Evolutionary conservation across 2,888 invertebrate species (phyloP).

Genomic region (Biston stratarius): DNA sequence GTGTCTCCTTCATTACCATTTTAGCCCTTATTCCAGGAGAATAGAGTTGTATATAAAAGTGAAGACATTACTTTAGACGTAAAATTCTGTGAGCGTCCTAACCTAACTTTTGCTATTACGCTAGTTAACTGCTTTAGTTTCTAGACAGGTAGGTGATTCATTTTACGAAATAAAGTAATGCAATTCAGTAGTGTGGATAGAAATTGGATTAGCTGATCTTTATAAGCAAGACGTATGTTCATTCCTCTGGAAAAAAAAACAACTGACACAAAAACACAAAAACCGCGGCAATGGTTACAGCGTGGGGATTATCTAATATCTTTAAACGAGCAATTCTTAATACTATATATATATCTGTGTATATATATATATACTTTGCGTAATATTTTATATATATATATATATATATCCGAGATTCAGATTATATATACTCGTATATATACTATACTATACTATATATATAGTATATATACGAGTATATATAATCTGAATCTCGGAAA

Average conservation of each 20-base stretch:
- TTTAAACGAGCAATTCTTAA: too few species aligned
- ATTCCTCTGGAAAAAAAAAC: too few species aligned
- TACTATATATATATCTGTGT: too few species aligned
- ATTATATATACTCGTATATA: too few species aligned
- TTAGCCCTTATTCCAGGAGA: constrained; percentile 20
- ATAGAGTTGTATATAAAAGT: constrained; percentile 29
- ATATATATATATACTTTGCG: too few species aligned
- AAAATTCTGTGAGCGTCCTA: constrained; percentile 29
- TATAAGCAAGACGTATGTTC: background rate
- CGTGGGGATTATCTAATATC: background rate
- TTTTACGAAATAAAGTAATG: constrained; percentile 23
- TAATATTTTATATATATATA: too few species aligned
- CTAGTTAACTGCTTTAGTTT: constrained; percentile 32
- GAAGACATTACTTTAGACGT: constrained; percentile 34
- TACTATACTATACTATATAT: too few species aligned
- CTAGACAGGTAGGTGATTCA: constrained; percentile 26
- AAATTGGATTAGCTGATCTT: background rate
- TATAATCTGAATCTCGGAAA: too few species aligned
- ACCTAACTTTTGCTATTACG: constrained; percentile 33
- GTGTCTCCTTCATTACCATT: constrained; percentile 11
- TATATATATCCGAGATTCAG: too few species aligned
- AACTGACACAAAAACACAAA: too few species aligned
- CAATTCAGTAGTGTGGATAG: background rate
- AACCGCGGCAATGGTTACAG: background rate
- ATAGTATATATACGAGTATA: too few species aligned